Evolutionary conservation across 2,888 invertebrate species (phyloP).

Genomic region (Agriotes lineatus): DNA sequence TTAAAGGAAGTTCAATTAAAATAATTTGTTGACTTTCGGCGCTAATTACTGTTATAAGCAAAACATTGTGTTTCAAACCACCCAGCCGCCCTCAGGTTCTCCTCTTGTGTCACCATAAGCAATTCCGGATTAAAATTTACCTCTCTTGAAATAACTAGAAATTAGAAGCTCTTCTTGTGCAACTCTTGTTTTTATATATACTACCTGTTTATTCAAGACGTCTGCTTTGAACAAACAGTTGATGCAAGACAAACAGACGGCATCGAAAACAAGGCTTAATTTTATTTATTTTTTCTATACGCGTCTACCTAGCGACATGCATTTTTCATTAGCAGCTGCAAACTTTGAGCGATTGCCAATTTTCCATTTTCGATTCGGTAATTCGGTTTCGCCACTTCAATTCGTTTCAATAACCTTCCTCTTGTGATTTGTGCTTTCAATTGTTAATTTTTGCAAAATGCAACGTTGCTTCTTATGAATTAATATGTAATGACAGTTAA

Average conservation of each 20-base stretch:
- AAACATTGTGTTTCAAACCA: too few relatives aligned
- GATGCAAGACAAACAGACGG: too few relatives aligned
- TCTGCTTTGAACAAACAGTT: too few relatives aligned
- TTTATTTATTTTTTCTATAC: neutral
- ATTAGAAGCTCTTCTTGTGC: too few relatives aligned
- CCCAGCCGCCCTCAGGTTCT: too few relatives aligned
- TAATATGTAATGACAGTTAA: conserved; percentile 12
- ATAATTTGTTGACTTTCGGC: conserved; percentile 11
- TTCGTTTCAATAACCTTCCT: neutral
- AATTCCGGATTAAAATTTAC: too few relatives aligned
- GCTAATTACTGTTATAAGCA: too few relatives aligned
- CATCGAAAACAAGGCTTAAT: neutral
- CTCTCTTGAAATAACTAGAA: too few relatives aligned
- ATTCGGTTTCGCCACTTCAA: neutral
- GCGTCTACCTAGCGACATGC: neutral
- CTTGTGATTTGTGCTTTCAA: conserved; percentile 9
- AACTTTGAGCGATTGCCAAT: neutral
- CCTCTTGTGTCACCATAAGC: too few relatives aligned
- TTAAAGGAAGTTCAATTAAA: conserved; percentile 21
- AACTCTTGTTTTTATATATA: too few relatives aligned
- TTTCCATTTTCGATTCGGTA: neutral
- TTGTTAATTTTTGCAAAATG: conserved; percentile 13
- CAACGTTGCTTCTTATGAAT: neutral
- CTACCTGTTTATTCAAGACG: too few relatives aligned
- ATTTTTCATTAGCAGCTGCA: neutral